These are phyloP conservation scores for Pantelozetes paolii DNA, from an alignment of 2,888 invertebrate species.

Conservation along the genomic window DNA sequence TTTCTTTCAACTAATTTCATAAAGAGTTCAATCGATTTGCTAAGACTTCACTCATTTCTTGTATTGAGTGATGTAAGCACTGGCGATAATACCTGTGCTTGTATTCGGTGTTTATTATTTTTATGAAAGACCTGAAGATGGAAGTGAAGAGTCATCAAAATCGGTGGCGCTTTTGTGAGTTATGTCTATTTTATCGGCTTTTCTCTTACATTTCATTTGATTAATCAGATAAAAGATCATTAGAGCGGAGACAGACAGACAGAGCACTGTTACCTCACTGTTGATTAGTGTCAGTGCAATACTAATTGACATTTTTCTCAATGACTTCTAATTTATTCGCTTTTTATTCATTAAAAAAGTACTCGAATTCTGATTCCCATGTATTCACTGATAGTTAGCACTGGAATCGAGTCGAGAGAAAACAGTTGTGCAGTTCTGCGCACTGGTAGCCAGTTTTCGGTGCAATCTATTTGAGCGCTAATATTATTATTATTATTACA, in stretches of 20 bases:
- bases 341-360: conserved; percentile 19
- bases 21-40: background rate
- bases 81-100: background rate
- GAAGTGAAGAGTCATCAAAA: conserved; percentile 9
- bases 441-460: background rate
- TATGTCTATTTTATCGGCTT: background rate
- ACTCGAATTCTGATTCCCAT: background rate
- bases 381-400: background rate
- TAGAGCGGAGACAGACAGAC: background rate
- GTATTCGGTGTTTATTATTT: background rate
- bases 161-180: background rate
- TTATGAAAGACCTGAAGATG: conserved; percentile 2
- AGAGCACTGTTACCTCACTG: conserved; percentile 9
- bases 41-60: background rate
- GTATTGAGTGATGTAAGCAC: background rate
- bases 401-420: background rate
- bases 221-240: conserved; percentile 31
- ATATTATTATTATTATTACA: conserved; percentile 27
- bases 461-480: conserved; percentile 27
- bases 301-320: conserved; percentile 15
- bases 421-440: conserved; percentile 15
- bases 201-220: conserved; percentile 4
- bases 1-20: background rate
- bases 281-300: conserved; percentile 18
- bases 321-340: conserved; percentile 29